Percentiles rank a stretch among this genome's conserved stretches.
These are phyloP conservation scores for Oppia nitens DNA, from an alignment of 1,140 invertebrate species.

Conservation along the genomic window DNA sequence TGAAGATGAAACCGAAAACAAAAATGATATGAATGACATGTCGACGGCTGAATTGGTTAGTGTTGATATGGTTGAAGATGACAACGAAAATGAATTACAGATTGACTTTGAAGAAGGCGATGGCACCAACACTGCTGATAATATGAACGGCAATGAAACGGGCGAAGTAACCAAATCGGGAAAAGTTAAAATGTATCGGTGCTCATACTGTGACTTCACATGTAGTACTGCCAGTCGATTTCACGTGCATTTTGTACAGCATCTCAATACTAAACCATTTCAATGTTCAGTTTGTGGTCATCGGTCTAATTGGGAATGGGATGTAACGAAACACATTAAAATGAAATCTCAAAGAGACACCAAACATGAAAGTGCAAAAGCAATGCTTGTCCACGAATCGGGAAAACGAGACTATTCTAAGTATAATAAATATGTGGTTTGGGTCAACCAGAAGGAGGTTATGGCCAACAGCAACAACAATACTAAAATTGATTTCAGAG, in stretches of 20 bases:
- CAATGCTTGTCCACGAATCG: conserved; percentile 76
- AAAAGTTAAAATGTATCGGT: conserved; percentile 43
- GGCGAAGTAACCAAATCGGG: background rate
- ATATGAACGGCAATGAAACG: background rate
- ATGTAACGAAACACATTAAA: conserved; percentile 87
- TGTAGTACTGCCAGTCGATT: conserved; percentile 70
- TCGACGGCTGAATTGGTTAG: background rate
- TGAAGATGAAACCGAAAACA: background rate
- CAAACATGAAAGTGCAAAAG: conserved; percentile 51
- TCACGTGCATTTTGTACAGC: conserved; percentile 78
- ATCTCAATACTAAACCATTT: conserved; percentile 80
- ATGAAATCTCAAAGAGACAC: conserved; percentile 58
- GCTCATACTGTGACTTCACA: conserved; percentile 75
- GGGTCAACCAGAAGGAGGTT: conserved; percentile 11
- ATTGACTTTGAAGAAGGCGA: background rate
- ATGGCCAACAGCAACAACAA: background rate
- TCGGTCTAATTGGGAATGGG: conserved; percentile 86
- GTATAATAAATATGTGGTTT: conserved; percentile 45
- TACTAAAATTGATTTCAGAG: conserved; percentile 8
- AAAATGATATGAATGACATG: background rate
- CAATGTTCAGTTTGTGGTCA: conserved; percentile 84
- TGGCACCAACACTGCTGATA: background rate
- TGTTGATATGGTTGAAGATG: background rate
- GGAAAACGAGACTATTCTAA: conserved; percentile 77
- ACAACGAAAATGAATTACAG: conserved; percentile 11